phyloP scores from a whole-genome alignment of 2,888 invertebrate species.

The Dolichomitus sp. region DNA sequence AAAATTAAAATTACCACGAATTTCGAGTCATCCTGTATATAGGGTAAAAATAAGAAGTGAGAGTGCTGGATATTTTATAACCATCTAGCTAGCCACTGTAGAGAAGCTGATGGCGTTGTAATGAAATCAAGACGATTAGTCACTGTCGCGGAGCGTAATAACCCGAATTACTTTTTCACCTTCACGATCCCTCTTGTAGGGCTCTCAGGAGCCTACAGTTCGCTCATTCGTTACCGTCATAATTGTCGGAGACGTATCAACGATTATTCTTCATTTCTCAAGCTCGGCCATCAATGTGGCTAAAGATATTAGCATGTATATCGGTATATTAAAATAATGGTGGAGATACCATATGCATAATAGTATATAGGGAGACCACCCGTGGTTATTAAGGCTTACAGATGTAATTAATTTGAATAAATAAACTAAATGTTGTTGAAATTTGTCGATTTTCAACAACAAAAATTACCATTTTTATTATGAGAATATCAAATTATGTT shows the following conservation, averaged over 20 bases:
- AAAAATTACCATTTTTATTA: too few species aligned
- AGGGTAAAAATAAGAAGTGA: background rate
- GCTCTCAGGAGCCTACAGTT: background rate
- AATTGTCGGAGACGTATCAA: constrained; percentile 53
- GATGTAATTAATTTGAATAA: background rate
- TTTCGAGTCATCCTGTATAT: background rate
- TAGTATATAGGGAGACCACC: background rate
- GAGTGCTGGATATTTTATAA: constrained; percentile 2
- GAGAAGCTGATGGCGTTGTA: constrained; percentile 40
- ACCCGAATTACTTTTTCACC: constrained; percentile 63
- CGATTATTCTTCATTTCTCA: constrained; percentile 55
- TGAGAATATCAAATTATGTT: too few species aligned
- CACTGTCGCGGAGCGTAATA: constrained; percentile 66
- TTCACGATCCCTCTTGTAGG: constrained; percentile 27
- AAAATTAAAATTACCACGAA: background rate
- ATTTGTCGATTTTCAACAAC: too few species aligned
- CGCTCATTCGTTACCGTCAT: constrained; percentile 57
- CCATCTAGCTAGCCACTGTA: background rate
- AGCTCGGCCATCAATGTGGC: constrained; percentile 10
- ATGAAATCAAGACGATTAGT: constrained; percentile 68
- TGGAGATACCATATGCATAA: too few species aligned
- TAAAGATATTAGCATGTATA: constrained; percentile 28
- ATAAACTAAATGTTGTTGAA: too few species aligned
- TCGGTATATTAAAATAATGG: background rate
- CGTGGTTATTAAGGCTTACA: too few species aligned